Percentiles rank a stretch among this genome's conserved stretches.
Evolutionary conservation across 1,140 invertebrate species (phyloP).

Genomic region (Euwallacea similis): DNA sequence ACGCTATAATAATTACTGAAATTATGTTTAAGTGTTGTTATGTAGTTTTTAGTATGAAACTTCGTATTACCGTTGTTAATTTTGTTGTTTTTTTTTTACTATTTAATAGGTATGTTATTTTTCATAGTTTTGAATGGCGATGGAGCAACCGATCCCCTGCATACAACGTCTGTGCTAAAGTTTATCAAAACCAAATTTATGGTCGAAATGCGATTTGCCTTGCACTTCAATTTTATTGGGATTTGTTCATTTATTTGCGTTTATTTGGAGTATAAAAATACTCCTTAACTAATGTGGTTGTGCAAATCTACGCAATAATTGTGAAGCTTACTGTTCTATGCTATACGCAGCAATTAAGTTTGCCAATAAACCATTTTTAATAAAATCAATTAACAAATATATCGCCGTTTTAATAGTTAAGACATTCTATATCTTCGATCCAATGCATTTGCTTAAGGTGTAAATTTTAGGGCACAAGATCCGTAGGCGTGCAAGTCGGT

Average conservation of each 20-base stretch:
- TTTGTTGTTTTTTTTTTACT: slow-evolving; percentile 12
- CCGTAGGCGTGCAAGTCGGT: slow-evolving; percentile 45
- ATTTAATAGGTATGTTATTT: background rate
- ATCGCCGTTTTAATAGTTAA: background rate
- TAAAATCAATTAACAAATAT: background rate
- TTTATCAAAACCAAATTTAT: background rate
- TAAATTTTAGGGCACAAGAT: slow-evolving; percentile 39
- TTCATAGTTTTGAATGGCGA: too few relatives aligned
- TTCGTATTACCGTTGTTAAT: slow-evolving; percentile 7
- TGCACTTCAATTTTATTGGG: background rate
- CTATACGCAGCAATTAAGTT: background rate
- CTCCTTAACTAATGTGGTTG: background rate
- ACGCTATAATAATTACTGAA: slow-evolving; percentile 9
- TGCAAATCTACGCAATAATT: background rate
- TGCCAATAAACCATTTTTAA: slow-evolving; percentile 1
- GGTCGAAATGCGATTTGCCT: background rate
- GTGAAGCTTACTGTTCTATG: background rate
- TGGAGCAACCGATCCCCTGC: too few relatives aligned
- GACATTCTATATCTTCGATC: too few relatives aligned
- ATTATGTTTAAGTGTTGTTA: slow-evolving; percentile 15
- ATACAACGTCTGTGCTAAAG: too few relatives aligned
- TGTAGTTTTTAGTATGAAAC: slow-evolving; percentile 13
- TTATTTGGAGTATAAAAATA: slow-evolving; percentile 9
- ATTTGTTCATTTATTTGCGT: slow-evolving; percentile 24
- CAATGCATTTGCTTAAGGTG: background rate